Conservation (phyloP, 2,797 vertebrate genomes). For the Diglossa cyanea region DNA sequence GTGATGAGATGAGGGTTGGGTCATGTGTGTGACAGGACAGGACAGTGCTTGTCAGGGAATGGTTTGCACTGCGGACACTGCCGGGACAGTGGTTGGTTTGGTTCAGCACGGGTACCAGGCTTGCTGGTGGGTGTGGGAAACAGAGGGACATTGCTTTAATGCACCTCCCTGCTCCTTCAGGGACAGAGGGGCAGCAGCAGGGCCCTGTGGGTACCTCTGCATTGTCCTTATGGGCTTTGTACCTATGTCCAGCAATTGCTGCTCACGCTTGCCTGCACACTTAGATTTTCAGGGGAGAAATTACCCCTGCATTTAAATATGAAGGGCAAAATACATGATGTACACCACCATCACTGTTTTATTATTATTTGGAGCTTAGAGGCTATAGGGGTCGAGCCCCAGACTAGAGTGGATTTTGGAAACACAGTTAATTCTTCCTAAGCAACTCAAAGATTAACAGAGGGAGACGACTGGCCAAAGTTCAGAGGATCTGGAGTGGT, state of each 20-base stretch:
- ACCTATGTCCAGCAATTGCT: rapidly evolving
- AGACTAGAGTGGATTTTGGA: not conserved
- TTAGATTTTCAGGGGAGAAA: not conserved
- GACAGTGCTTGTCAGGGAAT: not conserved
- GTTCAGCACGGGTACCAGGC: rapidly evolving
- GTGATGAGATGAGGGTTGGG: not conserved
- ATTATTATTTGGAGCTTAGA: not conserved
- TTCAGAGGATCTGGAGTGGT: slow-evolving; percentile 14
- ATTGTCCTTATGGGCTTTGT: rapidly evolving
- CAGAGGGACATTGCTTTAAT: not conserved
- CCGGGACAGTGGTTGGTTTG: not conserved
- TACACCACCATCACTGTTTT: not conserved
- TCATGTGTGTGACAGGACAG: not conserved
- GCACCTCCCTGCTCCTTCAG: not conserved
- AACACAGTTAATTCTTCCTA: not conserved
- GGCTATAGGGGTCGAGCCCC: not conserved
- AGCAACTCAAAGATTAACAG: slow-evolving; percentile 17
- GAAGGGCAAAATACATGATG: not conserved
- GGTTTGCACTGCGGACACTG: not conserved
- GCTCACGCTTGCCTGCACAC: not conserved
- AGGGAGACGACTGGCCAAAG: not conserved
- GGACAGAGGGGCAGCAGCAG: not conserved
- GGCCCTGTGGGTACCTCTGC: not conserved
- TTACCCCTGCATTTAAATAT: not conserved
- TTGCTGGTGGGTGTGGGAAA: rapidly evolving